These are phyloP conservation scores for Chrosomus eos DNA, from an alignment of 2,797 vertebrate genomes.

Conservation along the genomic window DNA sequence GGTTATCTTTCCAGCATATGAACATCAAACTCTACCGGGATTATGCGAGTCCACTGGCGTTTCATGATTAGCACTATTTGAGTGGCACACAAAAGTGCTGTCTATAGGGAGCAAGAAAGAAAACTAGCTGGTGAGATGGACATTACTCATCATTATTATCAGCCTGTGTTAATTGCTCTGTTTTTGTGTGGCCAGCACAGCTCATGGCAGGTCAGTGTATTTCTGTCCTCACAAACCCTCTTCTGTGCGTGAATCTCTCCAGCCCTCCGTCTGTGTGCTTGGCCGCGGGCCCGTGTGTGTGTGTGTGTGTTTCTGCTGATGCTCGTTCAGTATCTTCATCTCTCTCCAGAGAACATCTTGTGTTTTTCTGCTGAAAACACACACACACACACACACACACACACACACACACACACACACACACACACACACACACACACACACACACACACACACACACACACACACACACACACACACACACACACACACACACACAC, in stretches of 20 bases:
- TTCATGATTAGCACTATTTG: background rate
- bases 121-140: background rate
- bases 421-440: background rate
- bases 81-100: background rate
- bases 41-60: background rate
- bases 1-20: background rate
- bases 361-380: slow-evolving; percentile 74
- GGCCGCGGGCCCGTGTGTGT: background rate
- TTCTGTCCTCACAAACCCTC: slow-evolving; percentile 65
- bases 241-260: slow-evolving; percentile 40
- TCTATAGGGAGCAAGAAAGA: background rate
- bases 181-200: slow-evolving; percentile 28
- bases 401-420: slow-evolving; percentile 55
- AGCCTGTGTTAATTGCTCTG: slow-evolving; percentile 40
- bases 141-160: slow-evolving; percentile 45
- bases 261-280: slow-evolving; percentile 17
- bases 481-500: slow-evolving; percentile 55
- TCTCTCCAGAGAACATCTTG: slow-evolving; percentile 8
- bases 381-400: background rate
- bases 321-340: background rate
- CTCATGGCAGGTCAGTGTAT: slow-evolving; percentile 73
- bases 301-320: slow-evolving; percentile 46
- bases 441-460: background rate
- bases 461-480: background rate
- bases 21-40: background rate